Evolutionary conservation across 2,888 invertebrate species (phyloP).

Genomic region (Cataglyphis cursor): DNA sequence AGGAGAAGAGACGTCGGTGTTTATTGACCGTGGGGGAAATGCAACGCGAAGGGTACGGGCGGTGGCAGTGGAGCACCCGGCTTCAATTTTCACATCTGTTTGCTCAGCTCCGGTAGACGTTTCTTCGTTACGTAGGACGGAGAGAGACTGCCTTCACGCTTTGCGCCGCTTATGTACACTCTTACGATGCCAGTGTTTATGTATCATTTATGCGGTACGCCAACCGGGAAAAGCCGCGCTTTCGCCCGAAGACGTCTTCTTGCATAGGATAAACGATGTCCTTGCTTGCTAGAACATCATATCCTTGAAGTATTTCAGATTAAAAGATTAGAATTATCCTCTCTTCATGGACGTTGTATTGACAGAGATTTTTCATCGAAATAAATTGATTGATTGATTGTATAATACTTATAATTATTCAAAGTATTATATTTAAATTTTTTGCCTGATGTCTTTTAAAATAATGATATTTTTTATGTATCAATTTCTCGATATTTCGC

Average conservation of each 20-base stretch:
- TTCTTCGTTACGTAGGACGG: constrained; percentile 69
- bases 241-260: constrained; percentile 31
- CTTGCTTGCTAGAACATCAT: constrained; percentile 44
- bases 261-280: constrained; percentile 16
- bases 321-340: background rate
- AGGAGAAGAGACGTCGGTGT: constrained; percentile 50
- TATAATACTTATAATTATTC: background rate
- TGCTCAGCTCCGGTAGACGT: constrained; percentile 60
- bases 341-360: background rate
- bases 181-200: constrained; percentile 73
- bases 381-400: background rate
- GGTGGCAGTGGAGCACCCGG: constrained; percentile 31
- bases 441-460: background rate
- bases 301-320: constrained; percentile 12
- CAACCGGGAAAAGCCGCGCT: constrained; percentile 65
- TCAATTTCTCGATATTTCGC: background rate
- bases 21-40: constrained; percentile 56
- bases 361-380: background rate
- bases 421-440: background rate
- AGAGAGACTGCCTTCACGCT: constrained; percentile 58
- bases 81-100: constrained; percentile 72
- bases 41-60: constrained; percentile 20
- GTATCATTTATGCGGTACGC: constrained; percentile 76
- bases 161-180: constrained; percentile 67
- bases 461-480: background rate